Percentiles rank a stretch among this genome's conserved stretches.
phyloP scores from a whole-genome alignment of 1,140 invertebrate genomes.

The Forficula auricularia region DNA sequence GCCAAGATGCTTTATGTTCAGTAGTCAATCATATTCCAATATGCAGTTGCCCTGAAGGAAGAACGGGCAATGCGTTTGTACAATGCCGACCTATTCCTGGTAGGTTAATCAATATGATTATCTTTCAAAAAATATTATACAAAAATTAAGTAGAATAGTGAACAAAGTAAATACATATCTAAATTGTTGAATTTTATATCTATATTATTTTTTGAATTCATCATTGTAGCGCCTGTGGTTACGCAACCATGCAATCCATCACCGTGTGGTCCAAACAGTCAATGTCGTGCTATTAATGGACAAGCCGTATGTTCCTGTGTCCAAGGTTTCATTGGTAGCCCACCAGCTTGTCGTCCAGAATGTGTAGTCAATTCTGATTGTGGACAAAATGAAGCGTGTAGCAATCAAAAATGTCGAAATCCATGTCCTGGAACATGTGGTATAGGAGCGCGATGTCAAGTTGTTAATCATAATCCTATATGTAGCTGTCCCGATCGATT shows the following conservation, averaged over 20 bases:
- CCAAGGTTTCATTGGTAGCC: constrained; percentile 30
- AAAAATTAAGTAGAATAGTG: too few species aligned
- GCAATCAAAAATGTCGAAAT: constrained; percentile 32
- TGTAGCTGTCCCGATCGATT: constrained; percentile 32
- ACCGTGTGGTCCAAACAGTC: constrained; percentile 35
- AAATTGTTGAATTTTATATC: too few species aligned
- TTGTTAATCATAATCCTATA: constrained; percentile 37
- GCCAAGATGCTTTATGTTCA: constrained; percentile 20
- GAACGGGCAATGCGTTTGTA: constrained; percentile 18
- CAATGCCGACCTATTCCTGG: constrained; percentile 12
- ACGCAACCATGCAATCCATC: constrained; percentile 33
- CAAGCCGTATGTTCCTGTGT: constrained; percentile 33
- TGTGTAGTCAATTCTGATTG: constrained; percentile 31
- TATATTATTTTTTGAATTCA: too few species aligned
- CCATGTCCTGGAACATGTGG: constrained; percentile 34
- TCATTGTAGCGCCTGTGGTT: constrained; percentile 16
- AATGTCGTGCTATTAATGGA: constrained; percentile 29
- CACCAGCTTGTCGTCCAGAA: constrained; percentile 33
- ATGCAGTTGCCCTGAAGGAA: constrained; percentile 20
- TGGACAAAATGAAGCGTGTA: constrained; percentile 27
- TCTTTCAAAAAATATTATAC: too few species aligned
- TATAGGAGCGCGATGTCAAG: constrained; percentile 29
- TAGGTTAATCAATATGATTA: too few species aligned
- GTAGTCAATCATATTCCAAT: constrained; percentile 15
- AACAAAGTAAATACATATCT: too few species aligned